phyloP scores from a whole-genome alignment of 2,113 vertebrate genomes.

The Lophura nycthemera region DNA sequence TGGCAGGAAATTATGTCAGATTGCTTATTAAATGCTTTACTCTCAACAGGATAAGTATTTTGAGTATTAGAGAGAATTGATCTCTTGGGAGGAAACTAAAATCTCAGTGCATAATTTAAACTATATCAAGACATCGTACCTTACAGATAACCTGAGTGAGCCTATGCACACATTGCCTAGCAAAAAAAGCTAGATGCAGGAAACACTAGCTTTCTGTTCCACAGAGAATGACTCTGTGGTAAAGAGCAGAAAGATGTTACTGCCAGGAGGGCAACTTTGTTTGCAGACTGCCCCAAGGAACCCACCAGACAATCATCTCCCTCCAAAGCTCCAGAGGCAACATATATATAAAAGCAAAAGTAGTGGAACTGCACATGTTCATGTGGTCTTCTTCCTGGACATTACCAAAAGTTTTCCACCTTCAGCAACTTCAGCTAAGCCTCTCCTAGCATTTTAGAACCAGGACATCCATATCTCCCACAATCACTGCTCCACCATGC shows the following conservation, averaged over 20 bases:
- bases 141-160: neutral
- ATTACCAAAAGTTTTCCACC: neutral
- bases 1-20: constrained; percentile 46
- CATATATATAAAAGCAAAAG: neutral
- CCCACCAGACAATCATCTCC: neutral
- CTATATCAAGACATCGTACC: neutral
- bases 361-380: neutral
- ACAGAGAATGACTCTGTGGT: neutral
- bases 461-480: neutral
- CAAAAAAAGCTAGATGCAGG: neutral
- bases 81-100: neutral
- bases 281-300: neutral
- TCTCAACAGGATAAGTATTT: neutral
- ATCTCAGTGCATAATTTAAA: neutral
- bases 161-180: neutral
- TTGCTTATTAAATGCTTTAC: neutral
- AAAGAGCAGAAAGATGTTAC: neutral
- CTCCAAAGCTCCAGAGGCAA: neutral
- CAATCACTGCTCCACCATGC: neutral
- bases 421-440: neutral
- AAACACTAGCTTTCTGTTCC: neutral
- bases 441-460: neutral
- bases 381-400: neutral
- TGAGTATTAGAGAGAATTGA: neutral
- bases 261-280: neutral